A percentile compares a stretch with the other conserved stretches of the same genome.
phyloP scores from a whole-genome alignment of 2,113 vertebrate genomes.

The Craseonycteris thonglongyai region DNA sequence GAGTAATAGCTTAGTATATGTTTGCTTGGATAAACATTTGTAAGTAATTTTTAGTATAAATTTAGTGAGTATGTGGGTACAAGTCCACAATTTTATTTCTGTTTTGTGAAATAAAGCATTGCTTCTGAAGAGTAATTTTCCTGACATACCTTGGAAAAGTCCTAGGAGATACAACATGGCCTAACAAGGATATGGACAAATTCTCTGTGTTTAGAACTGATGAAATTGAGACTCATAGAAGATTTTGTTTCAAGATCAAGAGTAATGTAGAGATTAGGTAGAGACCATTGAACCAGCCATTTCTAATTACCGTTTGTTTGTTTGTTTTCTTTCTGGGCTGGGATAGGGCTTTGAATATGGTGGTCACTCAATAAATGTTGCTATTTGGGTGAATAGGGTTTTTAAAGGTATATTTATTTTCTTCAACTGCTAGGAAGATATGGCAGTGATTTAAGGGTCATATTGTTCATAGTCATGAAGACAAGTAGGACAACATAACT shows the following conservation, averaged over 20 bases:
- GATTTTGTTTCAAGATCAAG: neutral
- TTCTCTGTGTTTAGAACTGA: neutral
- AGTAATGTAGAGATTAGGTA: neutral
- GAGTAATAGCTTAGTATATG: neutral
- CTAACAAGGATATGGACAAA: neutral
- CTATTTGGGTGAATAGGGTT: neutral
- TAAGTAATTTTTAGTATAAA: conserved; percentile 48
- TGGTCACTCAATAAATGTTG: neutral
- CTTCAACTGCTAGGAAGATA: neutral
- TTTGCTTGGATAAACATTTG: conserved; percentile 41
- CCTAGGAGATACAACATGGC: neutral
- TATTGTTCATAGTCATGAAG: neutral
- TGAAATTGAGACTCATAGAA: neutral
- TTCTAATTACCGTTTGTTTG: neutral
- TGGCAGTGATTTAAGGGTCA: neutral
- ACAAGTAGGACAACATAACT: neutral
- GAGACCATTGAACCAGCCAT: neutral
- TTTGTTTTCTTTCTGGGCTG: neutral
- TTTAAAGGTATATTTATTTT: neutral
- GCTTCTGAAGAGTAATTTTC: neutral
- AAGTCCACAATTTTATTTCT: neutral
- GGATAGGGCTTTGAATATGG: neutral
- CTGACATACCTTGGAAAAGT: neutral
- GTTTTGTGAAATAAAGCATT: neutral
- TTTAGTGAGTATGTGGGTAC: neutral